These are phyloP conservation scores for Aleiodes leptofemur DNA, from an alignment of 2,888 invertebrate species.

Conservation along the genomic window DNA sequence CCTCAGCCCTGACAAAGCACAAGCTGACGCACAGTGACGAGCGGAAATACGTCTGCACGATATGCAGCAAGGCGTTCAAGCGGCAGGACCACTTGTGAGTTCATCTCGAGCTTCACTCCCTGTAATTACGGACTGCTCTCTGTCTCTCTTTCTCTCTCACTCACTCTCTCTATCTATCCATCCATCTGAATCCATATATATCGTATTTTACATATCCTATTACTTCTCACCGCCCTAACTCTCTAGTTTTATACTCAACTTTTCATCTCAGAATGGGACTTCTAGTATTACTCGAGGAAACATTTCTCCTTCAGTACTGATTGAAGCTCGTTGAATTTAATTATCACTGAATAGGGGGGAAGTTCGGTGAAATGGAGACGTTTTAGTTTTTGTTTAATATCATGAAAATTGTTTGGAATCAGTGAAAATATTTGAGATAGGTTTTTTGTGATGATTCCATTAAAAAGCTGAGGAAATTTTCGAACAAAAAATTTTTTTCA, in stretches of 20 bases:
- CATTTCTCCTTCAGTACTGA: constrained; percentile 2
- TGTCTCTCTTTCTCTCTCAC: too few relatives aligned
- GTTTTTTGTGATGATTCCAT: too few relatives aligned
- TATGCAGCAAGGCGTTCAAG: constrained; percentile 98
- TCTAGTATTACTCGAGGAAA: constrained; percentile 1
- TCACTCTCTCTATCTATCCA: background rate
- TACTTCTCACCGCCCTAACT: background rate
- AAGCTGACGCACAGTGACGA: constrained; percentile 99
- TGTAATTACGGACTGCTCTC: constrained; percentile 45
- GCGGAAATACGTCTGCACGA: constrained; percentile 95
- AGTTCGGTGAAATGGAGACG: too few relatives aligned
- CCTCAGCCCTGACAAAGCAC: constrained; percentile 96
- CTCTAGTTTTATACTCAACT: background rate
- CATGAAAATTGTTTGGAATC: too few relatives aligned
- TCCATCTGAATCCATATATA: constrained; percentile 14
- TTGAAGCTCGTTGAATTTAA: too few relatives aligned
- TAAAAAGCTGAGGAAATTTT: too few relatives aligned
- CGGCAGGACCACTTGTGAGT: constrained; percentile 99
- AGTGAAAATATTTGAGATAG: too few relatives aligned
- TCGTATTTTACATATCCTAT: constrained; percentile 5
- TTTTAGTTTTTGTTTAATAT: too few relatives aligned
- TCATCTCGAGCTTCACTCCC: constrained; percentile 54
- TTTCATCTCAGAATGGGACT: constrained; percentile 14
- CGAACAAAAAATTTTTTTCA: too few relatives aligned
- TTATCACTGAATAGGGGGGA: too few relatives aligned